Base-by-base conservation (phyloP, 2,113 vertebrate genomes). In the Xenopus laevis region DNA sequence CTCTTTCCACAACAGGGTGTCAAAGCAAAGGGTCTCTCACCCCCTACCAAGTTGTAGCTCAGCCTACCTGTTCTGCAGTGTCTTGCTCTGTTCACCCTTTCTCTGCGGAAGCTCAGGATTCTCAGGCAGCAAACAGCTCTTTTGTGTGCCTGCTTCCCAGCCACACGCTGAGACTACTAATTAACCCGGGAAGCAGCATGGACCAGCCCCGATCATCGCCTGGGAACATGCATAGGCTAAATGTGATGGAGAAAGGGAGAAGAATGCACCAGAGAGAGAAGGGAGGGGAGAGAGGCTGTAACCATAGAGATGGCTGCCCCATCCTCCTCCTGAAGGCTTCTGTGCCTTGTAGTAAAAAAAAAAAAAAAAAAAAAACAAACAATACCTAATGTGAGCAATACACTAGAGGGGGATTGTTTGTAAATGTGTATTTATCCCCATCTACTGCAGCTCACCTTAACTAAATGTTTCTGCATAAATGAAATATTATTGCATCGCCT, bases 101-200 rank as follows among this genome's bases (percentile, higher is more conserved):
- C 15, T 65, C 60, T 66, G 72, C 55, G 30, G 62, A 52, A 47
- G 69, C 45, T 44, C 45, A 27, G 10, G 57, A 60, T 78, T 33
- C 3, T 59, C 68, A 62, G 73, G 77, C 80, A 79, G 82, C 83
- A 21, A 71, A 66, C 82, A 76, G 84, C 84, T 78, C 87, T 83
- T 88, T 89, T 89, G 87, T 89, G 85, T 81, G 84, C 75, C 79
- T 74, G 80, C 83, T 68, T 79, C 70, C 71, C 79, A 79, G 85
- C 86, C 82, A 78, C 87, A 55, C 88, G 79, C 87, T 44, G 79
- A 74, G 84, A 65, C 82, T 79, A 79, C 86, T 69, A 78, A 72
- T 79, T 77, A 80, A 79, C 83, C 87, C 84, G 75, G 83, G 84
- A 83, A 85, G 83, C 83, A 81, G 86, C 53, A 81, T 82, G 65